Evolutionary conservation across 30 jellyfish, hydroid and myxozoan species (phyloP), one percentile per base, ranked within the genome.

Genomic region (Cassiopea andromeda): DNA sequence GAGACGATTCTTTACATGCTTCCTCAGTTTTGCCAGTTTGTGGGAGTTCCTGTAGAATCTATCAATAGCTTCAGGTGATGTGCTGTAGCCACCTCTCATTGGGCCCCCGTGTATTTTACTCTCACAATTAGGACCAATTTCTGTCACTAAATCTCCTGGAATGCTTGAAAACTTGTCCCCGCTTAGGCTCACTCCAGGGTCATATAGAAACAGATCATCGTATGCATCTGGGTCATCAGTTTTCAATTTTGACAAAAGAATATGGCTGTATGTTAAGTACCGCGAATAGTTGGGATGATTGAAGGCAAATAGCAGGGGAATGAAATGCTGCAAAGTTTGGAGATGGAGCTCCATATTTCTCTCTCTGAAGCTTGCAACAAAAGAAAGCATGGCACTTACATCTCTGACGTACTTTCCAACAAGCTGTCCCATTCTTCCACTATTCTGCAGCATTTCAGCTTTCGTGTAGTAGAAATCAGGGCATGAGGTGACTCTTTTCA

Each of bases 41-140:
- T 81, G 92, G 58, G 85, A 84, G 81, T 84, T 84, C 61, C 48
- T 84, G 73, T 84, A 80, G 60, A 80, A 80, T 80, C 76, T 60
- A 80, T 80, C 77, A 84, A 73, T 85, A 84, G 85, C 85, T 72
- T 84, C 85, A 72, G 92, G 85, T 46, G 85, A 84, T 70, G 92
- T 84, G 73, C 92, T 84, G 70, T 84, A 69, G 81, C 85, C 84
- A 84, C 85, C 92, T 84, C 92, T 71, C 85, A 73, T 84, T 44
- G 92, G 92, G 48, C 92, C 92, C 92, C 85, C 85, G 57, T 64
- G 85, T 60, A 84, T 84, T 70, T 84, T 84, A 61, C 85, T 84
- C 81, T 70, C 92, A 44, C 84, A 48, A 45, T 69, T 84, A 17
- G 85, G 86, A 73, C 92, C 92, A 44, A 84, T 70, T 84, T 84